phyloP scores from a whole-genome alignment of 2,113 vertebrate species.

The Eulacestoma nigropectus region DNA sequence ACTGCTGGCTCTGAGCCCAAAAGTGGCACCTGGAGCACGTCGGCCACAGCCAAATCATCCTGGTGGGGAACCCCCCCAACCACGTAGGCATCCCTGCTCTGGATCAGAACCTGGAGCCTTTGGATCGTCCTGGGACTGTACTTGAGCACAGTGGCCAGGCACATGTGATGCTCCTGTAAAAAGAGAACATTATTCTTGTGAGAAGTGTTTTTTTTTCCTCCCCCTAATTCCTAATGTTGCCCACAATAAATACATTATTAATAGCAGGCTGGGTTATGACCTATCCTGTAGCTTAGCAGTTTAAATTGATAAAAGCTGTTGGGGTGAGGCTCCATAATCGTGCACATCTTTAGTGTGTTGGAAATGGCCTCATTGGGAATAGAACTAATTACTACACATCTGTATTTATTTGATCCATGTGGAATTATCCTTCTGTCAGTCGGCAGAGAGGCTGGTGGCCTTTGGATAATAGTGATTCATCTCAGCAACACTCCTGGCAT shows the following conservation, averaged over 20 bases:
- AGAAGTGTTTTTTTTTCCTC: constrained; percentile 38
- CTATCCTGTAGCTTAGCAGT: constrained; percentile 92
- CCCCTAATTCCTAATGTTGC: constrained; percentile 80
- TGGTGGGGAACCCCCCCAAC: constrained; percentile 76
- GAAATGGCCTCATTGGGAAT: constrained; percentile 97
- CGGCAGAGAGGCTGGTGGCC: constrained; percentile 89
- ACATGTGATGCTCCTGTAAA: constrained; percentile 79
- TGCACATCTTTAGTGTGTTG: constrained; percentile 93
- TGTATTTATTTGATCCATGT: constrained; percentile 99
- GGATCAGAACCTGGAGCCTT: constrained; percentile 78
- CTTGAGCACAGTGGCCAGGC: constrained; percentile 83
- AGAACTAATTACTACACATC: constrained; percentile 99
- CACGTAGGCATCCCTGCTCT: constrained; percentile 78
- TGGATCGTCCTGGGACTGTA: constrained; percentile 84
- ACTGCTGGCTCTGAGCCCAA: constrained; percentile 81
- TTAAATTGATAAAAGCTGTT: constrained; percentile 99
- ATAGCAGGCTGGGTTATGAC: constrained; percentile 92
- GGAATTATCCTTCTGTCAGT: constrained; percentile 99
- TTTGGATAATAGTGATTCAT: constrained; percentile 93
- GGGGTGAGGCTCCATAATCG: constrained; percentile 88
- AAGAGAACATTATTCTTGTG: constrained; percentile 57
- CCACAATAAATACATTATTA: constrained; percentile 90
- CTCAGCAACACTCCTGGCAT: constrained; percentile 90
- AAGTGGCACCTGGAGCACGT: constrained; percentile 80
- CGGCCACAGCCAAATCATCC: constrained; percentile 86